These are phyloP conservation scores for Tyria jacobaeae DNA, from an alignment of 2,888 invertebrate genomes.

Conservation along the genomic window DNA sequence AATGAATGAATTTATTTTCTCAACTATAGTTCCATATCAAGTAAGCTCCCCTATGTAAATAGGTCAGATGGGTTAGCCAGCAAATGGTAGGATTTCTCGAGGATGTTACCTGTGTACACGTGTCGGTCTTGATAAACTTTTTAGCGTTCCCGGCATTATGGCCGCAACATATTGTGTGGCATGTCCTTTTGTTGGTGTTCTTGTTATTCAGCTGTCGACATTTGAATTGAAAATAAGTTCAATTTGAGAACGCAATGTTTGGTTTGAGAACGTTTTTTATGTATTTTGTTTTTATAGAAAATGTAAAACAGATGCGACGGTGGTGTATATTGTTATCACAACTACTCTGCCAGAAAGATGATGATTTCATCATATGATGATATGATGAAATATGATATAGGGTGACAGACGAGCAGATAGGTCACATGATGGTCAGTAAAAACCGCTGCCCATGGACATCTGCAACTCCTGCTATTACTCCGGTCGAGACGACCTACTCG, in stretches of 20 bases:
- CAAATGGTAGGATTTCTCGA: slow-evolving; percentile 56
- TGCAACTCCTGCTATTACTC: too few species aligned
- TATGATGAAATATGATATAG: too few species aligned
- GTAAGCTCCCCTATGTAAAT: slow-evolving; percentile 39
- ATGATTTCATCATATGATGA: too few species aligned
- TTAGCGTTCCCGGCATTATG: slow-evolving; percentile 51
- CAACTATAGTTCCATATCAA: slow-evolving; percentile 11
- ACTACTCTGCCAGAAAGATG: too few species aligned
- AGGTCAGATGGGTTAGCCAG: slow-evolving; percentile 46
- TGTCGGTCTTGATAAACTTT: slow-evolving; percentile 48
- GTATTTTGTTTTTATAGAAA: not conserved
- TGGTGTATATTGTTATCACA: too few species aligned
- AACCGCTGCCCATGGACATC: too few species aligned
- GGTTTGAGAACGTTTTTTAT: not conserved
- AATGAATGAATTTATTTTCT: too few species aligned
- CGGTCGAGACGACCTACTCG: too few species aligned
- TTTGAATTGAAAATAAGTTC: slow-evolving; percentile 17
- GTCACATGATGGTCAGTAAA: too few species aligned
- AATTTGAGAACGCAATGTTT: not conserved
- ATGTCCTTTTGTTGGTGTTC: slow-evolving; percentile 46
- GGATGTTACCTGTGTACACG: slow-evolving; percentile 42
- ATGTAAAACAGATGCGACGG: too few species aligned
- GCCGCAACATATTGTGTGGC: slow-evolving; percentile 38
- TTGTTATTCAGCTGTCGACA: slow-evolving; percentile 18
- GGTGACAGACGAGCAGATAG: too few species aligned